These are phyloP conservation scores for Streblospio benedicti DNA, from an alignment of 1,140 invertebrate species.

Conservation along the genomic window DNA sequence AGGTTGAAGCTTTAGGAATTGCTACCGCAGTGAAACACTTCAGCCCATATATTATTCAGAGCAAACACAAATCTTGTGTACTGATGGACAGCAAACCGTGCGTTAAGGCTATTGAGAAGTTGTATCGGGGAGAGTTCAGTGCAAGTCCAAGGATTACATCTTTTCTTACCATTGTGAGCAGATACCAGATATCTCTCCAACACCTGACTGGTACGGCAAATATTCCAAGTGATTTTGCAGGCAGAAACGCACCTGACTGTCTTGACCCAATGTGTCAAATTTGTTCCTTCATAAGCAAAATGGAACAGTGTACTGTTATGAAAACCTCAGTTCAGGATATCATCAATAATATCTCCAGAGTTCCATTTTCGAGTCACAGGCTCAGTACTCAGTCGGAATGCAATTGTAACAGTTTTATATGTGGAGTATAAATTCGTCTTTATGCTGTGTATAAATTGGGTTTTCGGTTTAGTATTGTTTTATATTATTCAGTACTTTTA, in stretches of 20 bases:
- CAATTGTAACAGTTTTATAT: too few relatives aligned
- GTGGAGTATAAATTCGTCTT: too few relatives aligned
- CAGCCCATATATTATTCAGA: conserved; percentile 22
- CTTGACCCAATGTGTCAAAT: conserved; percentile 8
- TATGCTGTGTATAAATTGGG: too few relatives aligned
- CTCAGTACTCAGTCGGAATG: too few relatives aligned
- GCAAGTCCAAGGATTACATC: conserved; percentile 18
- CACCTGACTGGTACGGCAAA: conserved; percentile 18
- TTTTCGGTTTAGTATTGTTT: too few relatives aligned
- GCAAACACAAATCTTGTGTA: conserved; percentile 8
- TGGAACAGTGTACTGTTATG: too few relatives aligned
- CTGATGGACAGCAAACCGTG: conserved; percentile 25
- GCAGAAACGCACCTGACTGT: conserved; percentile 18
- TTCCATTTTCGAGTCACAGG: too few relatives aligned
- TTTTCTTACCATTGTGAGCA: conserved; percentile 19
- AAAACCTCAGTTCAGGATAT: too few relatives aligned
- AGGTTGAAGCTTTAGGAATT: conserved; percentile 22
- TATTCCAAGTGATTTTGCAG: conserved; percentile 20
- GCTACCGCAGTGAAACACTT: conserved; percentile 20
- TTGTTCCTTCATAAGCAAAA: conserved; percentile 3
- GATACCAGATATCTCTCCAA: conserved; percentile 16
- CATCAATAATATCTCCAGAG: too few relatives aligned
- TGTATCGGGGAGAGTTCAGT: conserved; percentile 23
- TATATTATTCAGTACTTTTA: too few relatives aligned
- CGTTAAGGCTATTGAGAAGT: conserved; percentile 22